These are phyloP conservation scores for Polymixis lichenea DNA, from an alignment of 2,888 invertebrate genomes.

Conservation along the genomic window DNA sequence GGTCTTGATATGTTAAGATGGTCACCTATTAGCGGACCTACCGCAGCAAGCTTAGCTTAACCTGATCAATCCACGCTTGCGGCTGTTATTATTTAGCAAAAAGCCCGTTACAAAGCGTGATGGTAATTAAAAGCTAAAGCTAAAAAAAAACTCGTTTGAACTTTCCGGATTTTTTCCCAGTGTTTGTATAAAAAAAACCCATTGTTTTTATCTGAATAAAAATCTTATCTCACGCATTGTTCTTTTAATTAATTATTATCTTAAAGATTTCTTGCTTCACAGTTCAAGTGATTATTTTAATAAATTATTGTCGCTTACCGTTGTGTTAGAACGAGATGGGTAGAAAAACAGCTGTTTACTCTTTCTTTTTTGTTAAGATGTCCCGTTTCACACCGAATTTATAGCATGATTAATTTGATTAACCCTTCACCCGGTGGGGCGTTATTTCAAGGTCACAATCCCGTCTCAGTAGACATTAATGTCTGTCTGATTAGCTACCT, in stretches of 20 bases:
- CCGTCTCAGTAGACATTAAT: constrained; percentile 15
- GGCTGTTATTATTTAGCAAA: too few relatives aligned
- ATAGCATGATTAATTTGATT: constrained; percentile 39
- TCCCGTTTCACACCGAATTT: neutral
- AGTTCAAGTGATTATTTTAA: constrained; percentile 9
- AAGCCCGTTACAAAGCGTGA: neutral
- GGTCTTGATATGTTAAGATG: too few relatives aligned
- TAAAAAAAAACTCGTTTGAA: constrained; percentile 19
- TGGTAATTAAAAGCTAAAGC: constrained; percentile 31
- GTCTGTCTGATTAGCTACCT: constrained; percentile 7
- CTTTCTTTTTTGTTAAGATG: neutral
- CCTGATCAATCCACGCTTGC: too few relatives aligned
- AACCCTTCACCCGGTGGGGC: constrained; percentile 1
- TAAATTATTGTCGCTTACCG: constrained; percentile 21
- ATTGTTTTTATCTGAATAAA: constrained; percentile 55
- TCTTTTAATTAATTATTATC: constrained; percentile 62
- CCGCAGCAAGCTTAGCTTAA: too few relatives aligned
- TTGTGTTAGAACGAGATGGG: constrained; percentile 1
- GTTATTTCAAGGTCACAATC: constrained; percentile 14
- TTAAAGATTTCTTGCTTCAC: constrained; percentile 44
- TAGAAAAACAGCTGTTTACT: neutral
- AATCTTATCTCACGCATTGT: constrained; percentile 58
- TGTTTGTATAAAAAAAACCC: constrained; percentile 23
- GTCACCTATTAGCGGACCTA: too few relatives aligned
- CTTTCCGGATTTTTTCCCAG: constrained; percentile 17